Percentiles rank a stretch among this genome's conserved stretches.
Evolutionary conservation across 2,113 vertebrate genomes (phyloP).

Genomic region (Osmerus eperlanus): DNA sequence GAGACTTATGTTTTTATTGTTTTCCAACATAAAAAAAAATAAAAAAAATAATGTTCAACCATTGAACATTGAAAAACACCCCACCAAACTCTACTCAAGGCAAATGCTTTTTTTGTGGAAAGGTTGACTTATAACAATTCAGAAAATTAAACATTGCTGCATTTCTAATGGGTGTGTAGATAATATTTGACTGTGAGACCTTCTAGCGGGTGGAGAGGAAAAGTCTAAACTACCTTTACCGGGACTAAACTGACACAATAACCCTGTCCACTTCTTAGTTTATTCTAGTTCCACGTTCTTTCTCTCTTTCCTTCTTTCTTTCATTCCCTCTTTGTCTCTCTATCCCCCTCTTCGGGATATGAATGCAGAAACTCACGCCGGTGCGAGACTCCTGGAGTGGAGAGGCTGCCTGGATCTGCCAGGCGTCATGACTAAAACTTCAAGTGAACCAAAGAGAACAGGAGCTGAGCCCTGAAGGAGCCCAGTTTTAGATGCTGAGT

Average conservation of each 20-base stretch:
- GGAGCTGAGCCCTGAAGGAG: slow-evolving; percentile 59
- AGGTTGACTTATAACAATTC: too few relatives aligned
- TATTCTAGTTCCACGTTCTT: neutral
- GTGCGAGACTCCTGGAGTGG: slow-evolving; percentile 60
- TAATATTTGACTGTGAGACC: slow-evolving; percentile 46
- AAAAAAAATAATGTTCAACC: too few relatives aligned
- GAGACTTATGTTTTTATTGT: too few relatives aligned
- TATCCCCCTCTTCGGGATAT: slow-evolving; percentile 25
- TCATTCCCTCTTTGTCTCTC: slow-evolving; percentile 6
- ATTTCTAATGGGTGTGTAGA: slow-evolving; percentile 19
- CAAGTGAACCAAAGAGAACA: slow-evolving; percentile 42
- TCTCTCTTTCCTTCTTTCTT: neutral
- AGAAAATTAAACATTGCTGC: slow-evolving; percentile 27
- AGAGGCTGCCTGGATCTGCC: slow-evolving; percentile 56
- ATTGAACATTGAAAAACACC: too few relatives aligned
- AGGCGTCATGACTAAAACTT: slow-evolving; percentile 49
- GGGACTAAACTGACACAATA: slow-evolving; percentile 10
- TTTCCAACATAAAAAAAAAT: too few relatives aligned
- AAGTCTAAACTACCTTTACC: slow-evolving; percentile 12
- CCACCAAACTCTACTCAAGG: too few relatives aligned
- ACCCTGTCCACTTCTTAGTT: neutral
- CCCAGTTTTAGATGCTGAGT: slow-evolving; percentile 70
- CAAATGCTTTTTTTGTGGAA: too few relatives aligned
- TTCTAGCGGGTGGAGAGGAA: slow-evolving; percentile 24
- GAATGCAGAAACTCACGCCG: slow-evolving; percentile 39